A percentile compares a stretch with the other conserved stretches of the same genome.
Conservation (phyloP, 2,113 vertebrate species). For the Alosa alosa region DNA sequence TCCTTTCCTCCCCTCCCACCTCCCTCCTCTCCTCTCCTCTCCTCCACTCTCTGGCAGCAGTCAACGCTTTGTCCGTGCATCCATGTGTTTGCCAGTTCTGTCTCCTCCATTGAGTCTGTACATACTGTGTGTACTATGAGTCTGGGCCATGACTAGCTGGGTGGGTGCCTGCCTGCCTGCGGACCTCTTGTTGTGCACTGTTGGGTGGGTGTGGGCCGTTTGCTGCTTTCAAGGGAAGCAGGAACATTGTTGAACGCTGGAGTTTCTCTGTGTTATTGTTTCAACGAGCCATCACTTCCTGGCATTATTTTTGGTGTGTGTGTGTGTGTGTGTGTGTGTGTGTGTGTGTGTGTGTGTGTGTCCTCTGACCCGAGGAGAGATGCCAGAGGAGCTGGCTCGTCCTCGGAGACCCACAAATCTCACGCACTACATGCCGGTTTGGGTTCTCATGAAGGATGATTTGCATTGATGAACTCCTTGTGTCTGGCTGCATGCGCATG, state of each 20-base stretch:
- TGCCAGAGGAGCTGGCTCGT: conserved; percentile 16
- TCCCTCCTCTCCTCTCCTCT: neutral
- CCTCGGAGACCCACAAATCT: neutral
- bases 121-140: neutral
- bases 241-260: neutral
- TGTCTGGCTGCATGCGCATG: neutral
- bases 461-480: neutral
- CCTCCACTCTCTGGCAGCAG: conserved; percentile 38
- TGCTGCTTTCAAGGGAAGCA: conserved; percentile 1
- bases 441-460: neutral
- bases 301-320: conserved; percentile 34
- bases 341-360: conserved; percentile 18
- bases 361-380: conserved; percentile 18
- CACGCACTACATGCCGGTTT: neutral
- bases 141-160: neutral
- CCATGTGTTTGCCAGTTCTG: conserved; percentile 53
- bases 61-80: conserved; percentile 55
- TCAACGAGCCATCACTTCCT: conserved; percentile 46
- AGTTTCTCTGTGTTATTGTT: conserved; percentile 34
- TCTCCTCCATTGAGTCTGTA: neutral
- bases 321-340: conserved; percentile 6
- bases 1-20: neutral
- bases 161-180: neutral
- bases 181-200: neutral
- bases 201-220: neutral